Evolutionary conservation across 2,888 invertebrate species (phyloP), one percentile per base, ranked within the genome.

Genomic region (Magallana nippona): DNA sequence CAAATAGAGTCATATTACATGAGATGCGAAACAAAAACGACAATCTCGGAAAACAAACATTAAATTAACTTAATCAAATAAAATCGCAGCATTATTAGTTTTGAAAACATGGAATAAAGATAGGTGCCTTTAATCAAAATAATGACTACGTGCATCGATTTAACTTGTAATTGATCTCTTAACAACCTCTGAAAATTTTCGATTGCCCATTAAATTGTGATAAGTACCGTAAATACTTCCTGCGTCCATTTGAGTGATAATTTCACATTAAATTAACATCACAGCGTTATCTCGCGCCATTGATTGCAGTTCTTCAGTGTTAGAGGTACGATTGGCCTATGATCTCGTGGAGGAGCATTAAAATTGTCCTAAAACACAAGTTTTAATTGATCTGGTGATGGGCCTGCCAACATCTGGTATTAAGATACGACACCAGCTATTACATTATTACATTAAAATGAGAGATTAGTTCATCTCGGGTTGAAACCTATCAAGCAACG

Each of bases 161-260:
- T 71, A 13, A 71, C 71, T 32, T 10, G 32, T 71, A 71, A 71
- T 71, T 71, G 71, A 71, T 71, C 11, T 15, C 71, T 2, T 71
- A 71, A 71, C 27, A 71, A 15, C 27, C 27, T 13, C 27, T 27
- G 71, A 27, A 15, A 8, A 2, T 27, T 71, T 27, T 13, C 32
- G 15, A 71, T 71, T 71, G 32, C 71, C 71, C 71, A 71, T 71
- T 71, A 71, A 71, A 22, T 13, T 71, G 32, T 27, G 71, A 71
- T 71, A 71, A 27, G 71, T 71, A 71, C 71, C 22, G 32, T 10
- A 27, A 5, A 27, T 71, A 22, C 27, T 22, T 71, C 71, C 19
- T 27, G 22, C 27, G 71, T 15, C 71, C 71, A 71, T 71, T 71
- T 71, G 32, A 27, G 22, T 27, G 71, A 71, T 71, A 71, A 71